phyloP scores from a whole-genome alignment of 2,113 vertebrate genomes.

The Prunella fulvescens region DNA sequence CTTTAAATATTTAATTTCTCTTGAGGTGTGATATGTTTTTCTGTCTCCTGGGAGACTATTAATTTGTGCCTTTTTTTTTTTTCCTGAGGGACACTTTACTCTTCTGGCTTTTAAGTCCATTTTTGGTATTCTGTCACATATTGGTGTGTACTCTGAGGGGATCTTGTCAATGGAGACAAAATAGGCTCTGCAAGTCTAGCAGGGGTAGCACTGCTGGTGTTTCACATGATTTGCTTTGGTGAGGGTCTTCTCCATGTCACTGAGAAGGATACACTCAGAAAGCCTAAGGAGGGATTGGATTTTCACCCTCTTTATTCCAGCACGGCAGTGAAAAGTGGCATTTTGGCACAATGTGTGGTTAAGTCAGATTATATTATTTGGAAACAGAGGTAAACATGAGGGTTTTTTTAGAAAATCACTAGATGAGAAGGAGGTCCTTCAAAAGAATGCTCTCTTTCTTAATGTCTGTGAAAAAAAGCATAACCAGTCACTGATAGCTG shows the following conservation, averaged over 20 bases:
- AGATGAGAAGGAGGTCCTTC: neutral
- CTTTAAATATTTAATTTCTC: neutral
- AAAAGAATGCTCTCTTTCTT: neutral
- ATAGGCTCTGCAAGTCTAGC: neutral
- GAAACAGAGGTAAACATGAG: neutral
- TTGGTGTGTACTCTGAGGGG: neutral
- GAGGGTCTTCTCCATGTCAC: neutral
- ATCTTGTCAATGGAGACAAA: neutral
- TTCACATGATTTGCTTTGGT: neutral
- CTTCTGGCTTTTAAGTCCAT: neutral
- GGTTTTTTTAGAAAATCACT: neutral
- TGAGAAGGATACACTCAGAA: neutral
- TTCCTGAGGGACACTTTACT: neutral
- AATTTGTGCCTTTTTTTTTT: neutral
- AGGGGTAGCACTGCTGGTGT: neutral
- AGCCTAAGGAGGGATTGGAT: neutral
- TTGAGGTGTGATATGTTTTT: neutral
- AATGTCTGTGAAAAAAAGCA: neutral
- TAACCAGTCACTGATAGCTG: neutral
- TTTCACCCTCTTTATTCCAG: neutral
- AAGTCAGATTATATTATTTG: neutral
- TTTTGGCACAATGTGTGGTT: neutral
- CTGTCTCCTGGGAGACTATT: neutral
- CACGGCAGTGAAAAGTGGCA: neutral
- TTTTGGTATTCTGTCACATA: neutral